Conservation (phyloP, 2,797 vertebrate genomes). For the Iguana delicatissima region DNA sequence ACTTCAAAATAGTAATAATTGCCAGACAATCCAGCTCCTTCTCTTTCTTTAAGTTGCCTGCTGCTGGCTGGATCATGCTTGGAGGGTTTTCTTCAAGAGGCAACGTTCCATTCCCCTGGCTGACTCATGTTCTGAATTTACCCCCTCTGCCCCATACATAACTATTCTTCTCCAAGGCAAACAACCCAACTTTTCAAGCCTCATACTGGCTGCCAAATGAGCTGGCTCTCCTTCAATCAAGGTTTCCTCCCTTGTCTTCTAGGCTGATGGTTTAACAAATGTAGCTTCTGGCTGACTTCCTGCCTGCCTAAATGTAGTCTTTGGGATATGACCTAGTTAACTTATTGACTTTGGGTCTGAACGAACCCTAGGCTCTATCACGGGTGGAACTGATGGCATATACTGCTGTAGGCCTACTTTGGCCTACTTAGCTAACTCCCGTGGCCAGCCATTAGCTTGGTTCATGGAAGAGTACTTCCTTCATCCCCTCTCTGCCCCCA, state of each 20-base stretch:
- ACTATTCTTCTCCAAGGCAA: constrained; percentile 56
- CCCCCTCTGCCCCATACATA: too few species aligned
- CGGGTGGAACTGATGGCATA: neutral
- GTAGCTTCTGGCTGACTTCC: neutral
- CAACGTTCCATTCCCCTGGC: constrained; percentile 34
- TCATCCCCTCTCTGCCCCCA: neutral
- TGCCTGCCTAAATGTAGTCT: neutral
- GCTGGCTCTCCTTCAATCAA: neutral
- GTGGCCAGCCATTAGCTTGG: too few species aligned
- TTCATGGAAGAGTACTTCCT: too few species aligned
- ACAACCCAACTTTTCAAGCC: constrained; percentile 27
- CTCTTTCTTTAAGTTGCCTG: constrained; percentile 23
- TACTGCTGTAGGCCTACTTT: neutral
- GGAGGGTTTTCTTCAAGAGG: constrained; percentile 35
- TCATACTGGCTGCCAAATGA: constrained; percentile 35
- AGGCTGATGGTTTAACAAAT: neutral
- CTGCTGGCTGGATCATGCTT: constrained; percentile 54
- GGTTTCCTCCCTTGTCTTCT: constrained; percentile 13
- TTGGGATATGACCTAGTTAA: neutral
- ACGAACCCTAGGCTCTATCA: neutral
- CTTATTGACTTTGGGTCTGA: neutral
- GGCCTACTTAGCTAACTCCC: neutral
- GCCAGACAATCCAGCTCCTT: neutral
- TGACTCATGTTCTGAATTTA: constrained; percentile 57
- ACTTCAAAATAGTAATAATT: constrained; percentile 48